phyloP scores from a whole-genome alignment of 2,113 vertebrate genomes.

The Tragulus kanchil region DNA sequence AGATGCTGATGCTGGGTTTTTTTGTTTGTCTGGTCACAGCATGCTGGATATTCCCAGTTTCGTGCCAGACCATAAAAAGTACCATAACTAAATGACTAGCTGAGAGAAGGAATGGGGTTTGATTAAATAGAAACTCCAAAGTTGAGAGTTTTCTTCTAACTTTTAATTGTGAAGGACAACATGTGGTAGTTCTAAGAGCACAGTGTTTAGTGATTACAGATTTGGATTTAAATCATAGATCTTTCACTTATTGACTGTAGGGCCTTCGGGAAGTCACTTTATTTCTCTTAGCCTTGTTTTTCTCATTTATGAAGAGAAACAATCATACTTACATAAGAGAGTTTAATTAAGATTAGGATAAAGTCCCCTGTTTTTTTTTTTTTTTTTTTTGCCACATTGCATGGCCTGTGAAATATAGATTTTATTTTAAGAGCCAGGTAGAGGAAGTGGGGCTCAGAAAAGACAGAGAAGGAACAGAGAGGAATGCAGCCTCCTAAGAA shows the following conservation, averaged over 20 bases:
- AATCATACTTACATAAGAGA: background rate
- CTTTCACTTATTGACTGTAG: background rate
- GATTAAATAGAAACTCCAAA: constrained; percentile 34
- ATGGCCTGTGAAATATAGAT: background rate
- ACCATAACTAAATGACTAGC: background rate
- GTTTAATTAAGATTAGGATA: constrained; percentile 31
- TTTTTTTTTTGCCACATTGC: background rate
- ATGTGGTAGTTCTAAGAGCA: background rate
- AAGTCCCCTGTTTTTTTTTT: background rate
- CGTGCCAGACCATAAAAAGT: background rate
- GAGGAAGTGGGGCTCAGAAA: background rate
- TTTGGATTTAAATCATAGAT: constrained; percentile 36
- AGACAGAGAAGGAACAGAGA: background rate
- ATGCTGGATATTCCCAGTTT: background rate
- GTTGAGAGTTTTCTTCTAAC: background rate
- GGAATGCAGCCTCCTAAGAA: background rate
- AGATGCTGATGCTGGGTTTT: background rate
- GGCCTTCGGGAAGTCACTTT: background rate
- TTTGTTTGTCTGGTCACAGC: background rate
- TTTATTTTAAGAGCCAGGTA: background rate
- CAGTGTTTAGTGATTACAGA: constrained; percentile 3
- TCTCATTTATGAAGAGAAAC: constrained; percentile 15
- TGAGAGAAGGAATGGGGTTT: background rate
- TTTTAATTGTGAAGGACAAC: background rate
- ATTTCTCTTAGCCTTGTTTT: constrained; percentile 32